These are phyloP conservation scores for Loripinus fragilis DNA, from an alignment of 2,888 invertebrate species.

Conservation along the genomic window DNA sequence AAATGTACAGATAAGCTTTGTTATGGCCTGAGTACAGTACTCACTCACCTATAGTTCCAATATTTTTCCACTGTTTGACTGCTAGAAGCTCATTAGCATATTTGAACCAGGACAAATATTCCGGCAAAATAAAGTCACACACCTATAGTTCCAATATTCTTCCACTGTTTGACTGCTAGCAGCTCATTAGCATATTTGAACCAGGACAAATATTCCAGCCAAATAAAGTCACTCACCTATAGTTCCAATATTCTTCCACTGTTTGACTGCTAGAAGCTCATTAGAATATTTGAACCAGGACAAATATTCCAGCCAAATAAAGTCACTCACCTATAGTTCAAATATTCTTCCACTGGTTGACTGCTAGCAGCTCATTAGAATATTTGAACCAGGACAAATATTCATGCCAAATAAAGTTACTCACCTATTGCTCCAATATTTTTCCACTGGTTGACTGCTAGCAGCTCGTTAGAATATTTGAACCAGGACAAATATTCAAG, in stretches of 20 bases:
- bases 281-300: constrained; percentile 97
- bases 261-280: constrained; percentile 94
- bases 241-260: constrained; percentile 91
- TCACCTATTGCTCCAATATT: constrained; percentile 88
- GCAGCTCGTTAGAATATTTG: constrained; percentile 94
- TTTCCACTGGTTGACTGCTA: constrained; percentile 94
- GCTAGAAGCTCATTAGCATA: constrained; percentile 95
- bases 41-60: constrained; percentile 87
- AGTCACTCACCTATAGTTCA: constrained; percentile 87
- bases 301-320: constrained; percentile 86
- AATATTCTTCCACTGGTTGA: constrained; percentile 95
- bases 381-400: constrained; percentile 97
- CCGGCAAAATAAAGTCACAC: constrained; percentile 81
- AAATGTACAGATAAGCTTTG: too few relatives aligned
- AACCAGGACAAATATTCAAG: constrained; percentile 93
- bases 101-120: constrained; percentile 94
- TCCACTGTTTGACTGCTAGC: constrained; percentile 94
- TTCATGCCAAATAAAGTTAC: constrained; percentile 72
- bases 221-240: constrained; percentile 85
- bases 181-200: constrained; percentile 96
- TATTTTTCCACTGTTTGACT: constrained; percentile 94
- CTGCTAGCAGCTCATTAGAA: constrained; percentile 93
- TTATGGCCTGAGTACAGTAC: too few relatives aligned
- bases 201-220: constrained; percentile 91
- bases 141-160: constrained; percentile 89